These are phyloP conservation scores for Drosophila demipolita DNA, from an alignment of 2,888 invertebrate species.

Conservation along the genomic window DNA sequence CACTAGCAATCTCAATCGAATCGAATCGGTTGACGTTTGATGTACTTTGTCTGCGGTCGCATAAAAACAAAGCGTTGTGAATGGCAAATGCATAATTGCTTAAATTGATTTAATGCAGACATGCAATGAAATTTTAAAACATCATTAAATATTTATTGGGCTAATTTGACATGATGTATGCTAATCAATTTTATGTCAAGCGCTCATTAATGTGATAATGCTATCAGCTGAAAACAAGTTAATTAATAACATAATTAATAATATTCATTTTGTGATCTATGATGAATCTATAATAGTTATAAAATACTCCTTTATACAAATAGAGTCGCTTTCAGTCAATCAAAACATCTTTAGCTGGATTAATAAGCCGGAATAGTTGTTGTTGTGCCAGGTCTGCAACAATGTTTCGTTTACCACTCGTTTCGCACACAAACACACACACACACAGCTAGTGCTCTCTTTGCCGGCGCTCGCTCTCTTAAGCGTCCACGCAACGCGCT, in stretches of 20 bases:
- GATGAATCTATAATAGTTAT: neutral
- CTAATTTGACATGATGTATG: neutral
- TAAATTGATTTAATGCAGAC: conserved; percentile 35
- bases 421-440: conserved; percentile 37
- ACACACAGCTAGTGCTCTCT: conserved; percentile 24
- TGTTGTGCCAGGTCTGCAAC: conserved; percentile 37
- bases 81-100: conserved; percentile 21
- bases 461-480: conserved; percentile 46
- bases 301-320: neutral
- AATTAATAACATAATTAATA: neutral
- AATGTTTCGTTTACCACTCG: conserved; percentile 62
- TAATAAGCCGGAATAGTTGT: conserved; percentile 60
- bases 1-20: conserved; percentile 36
- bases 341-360: conserved; percentile 28
- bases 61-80: conserved; percentile 22
- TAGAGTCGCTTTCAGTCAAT: conserved; percentile 3
- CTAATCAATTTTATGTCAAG: neutral
- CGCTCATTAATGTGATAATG: neutral
- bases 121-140: neutral
- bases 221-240: conserved; percentile 1
- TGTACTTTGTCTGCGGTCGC: conserved; percentile 47
- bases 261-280: neutral
- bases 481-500: conserved; percentile 24
- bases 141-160: conserved; percentile 3
- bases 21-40: conserved; percentile 34